Evolutionary conservation across 2,797 vertebrate species (phyloP).

Genomic region (Argentina silus): DNA sequence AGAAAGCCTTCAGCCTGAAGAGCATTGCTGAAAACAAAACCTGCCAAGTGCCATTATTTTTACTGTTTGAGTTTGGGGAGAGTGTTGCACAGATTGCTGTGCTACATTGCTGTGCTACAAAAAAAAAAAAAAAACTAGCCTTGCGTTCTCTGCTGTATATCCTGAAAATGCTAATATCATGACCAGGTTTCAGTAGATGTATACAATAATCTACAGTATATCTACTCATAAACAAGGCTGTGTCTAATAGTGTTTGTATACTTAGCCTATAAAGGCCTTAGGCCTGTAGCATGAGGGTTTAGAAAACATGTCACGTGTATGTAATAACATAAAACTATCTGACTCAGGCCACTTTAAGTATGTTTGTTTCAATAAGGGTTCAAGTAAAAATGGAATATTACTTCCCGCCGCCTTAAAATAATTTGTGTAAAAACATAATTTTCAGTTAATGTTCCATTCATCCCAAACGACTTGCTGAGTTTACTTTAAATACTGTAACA

Average conservation of each 20-base stretch:
- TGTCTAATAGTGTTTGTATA: too few species aligned
- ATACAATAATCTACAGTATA: not conserved
- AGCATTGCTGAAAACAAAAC: conserved; percentile 92
- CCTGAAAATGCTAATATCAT: not conserved
- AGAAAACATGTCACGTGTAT: conserved; percentile 32
- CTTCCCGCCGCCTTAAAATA: conserved; percentile 17
- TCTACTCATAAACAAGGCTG: not conserved
- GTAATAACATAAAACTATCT: conserved; percentile 18
- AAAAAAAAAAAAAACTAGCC: not conserved
- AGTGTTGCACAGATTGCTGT: conserved; percentile 75
- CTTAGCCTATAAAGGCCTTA: too few species aligned
- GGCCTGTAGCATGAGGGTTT: not conserved
- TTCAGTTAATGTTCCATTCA: conserved; percentile 49
- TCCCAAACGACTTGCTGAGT: conserved; percentile 51
- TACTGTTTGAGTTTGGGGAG: conserved; percentile 83
- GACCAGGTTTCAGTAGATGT: not conserved
- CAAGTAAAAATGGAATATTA: conserved; percentile 16
- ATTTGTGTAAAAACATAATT: conserved; percentile 43
- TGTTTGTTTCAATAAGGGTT: conserved; percentile 36
- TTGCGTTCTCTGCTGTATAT: not conserved
- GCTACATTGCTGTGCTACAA: conserved; percentile 46
- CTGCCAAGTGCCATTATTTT: conserved; percentile 92
- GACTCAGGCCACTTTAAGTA: conserved; percentile 23
- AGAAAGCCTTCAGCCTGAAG: conserved; percentile 86
- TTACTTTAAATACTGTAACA: conserved; percentile 56